Conservation (phyloP, 2,113 vertebrate genomes). For the Podocnemis expansa region DNA sequence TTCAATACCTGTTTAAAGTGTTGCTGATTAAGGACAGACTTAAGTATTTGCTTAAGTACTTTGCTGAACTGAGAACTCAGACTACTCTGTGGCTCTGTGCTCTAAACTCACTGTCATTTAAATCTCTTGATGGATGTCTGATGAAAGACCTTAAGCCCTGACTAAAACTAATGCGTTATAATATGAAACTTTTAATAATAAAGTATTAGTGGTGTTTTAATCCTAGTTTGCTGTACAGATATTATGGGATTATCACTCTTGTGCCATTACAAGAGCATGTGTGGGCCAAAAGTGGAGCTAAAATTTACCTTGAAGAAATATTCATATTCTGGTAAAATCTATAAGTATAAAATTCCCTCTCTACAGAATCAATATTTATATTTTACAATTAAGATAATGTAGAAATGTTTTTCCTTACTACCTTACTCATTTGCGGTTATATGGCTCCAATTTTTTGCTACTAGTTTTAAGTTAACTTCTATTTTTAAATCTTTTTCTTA, state of each 20-base stretch:
- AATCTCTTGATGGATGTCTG: neutral
- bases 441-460: conserved; percentile 25
- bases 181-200: neutral
- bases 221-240: conserved; percentile 6
- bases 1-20: neutral
- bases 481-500: conserved; percentile 36
- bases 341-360: neutral
- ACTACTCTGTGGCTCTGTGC: neutral
- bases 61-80: neutral
- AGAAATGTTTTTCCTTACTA: neutral
- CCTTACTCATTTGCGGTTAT: neutral
- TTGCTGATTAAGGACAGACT: neutral
- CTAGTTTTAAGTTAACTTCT: conserved; percentile 10
- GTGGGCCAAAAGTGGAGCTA: conserved; percentile 7
- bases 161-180: neutral
- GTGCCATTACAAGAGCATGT: neutral
- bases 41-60: neutral
- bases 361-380: neutral
- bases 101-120: neutral
- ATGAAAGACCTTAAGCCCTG: neutral
- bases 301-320: neutral
- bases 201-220: neutral
- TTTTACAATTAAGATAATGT: neutral
- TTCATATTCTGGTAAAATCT: neutral
- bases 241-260: neutral